Percentiles rank a stretch among this genome's conserved stretches.
These are phyloP conservation scores for Heteractis magnifica DNA, from an alignment of 92 coral and sea anemone species.

Conservation along the genomic window DNA sequence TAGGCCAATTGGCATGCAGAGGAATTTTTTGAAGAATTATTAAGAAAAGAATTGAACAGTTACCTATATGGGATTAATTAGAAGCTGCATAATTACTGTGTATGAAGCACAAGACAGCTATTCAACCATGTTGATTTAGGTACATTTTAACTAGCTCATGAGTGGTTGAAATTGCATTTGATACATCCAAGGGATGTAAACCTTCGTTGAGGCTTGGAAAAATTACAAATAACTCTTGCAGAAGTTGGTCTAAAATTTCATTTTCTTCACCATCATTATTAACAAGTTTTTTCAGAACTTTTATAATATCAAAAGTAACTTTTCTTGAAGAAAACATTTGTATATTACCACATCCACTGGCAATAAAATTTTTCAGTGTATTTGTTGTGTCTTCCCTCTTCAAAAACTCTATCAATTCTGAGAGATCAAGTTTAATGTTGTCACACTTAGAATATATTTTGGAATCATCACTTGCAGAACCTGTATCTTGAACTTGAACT, in stretches of 20 bases:
- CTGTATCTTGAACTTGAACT: not conserved
- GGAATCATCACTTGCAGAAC: not conserved
- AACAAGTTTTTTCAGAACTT: not conserved
- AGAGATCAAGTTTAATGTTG: not conserved
- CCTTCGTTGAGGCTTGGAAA: no score
- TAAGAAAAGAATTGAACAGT: no score
- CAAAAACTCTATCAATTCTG: not conserved
- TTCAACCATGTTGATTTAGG: not conserved
- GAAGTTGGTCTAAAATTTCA: no score
- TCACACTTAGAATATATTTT: not conserved
- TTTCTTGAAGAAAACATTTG: not conserved
- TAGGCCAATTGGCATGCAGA: no score
- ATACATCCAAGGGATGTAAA: no score
- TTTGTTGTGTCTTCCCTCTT: not conserved
- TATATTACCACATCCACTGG: slow-evolving; percentile 1
- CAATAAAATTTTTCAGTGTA: not conserved
- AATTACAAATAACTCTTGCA: no score
- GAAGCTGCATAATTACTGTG: no score
- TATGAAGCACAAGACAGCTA: not conserved
- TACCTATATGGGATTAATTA: no score
- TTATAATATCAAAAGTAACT: not conserved
- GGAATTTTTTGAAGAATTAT: no score
- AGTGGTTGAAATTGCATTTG: no score
- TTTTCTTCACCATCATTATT: no score
- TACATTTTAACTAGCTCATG: not conserved